These are phyloP conservation scores for Blastobasis adustella DNA, from an alignment of 2,888 invertebrate genomes.

Conservation along the genomic window DNA sequence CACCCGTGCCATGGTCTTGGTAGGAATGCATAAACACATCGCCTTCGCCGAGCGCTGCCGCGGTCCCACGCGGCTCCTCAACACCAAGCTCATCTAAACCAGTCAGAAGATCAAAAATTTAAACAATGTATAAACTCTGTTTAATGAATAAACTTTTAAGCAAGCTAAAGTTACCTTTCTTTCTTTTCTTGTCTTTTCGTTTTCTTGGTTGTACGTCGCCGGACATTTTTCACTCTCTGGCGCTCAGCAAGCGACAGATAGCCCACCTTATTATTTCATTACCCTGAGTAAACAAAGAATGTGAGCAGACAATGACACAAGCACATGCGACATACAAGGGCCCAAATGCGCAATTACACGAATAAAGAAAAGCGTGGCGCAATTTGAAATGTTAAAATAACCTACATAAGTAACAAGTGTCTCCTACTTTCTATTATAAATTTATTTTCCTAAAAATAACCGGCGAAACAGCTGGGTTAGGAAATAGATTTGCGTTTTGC, in stretches of 20 bases:
- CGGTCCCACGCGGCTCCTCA: constrained; percentile 63
- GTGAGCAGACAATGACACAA: constrained; percentile 38
- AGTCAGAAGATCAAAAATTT: background rate
- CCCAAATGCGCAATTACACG: constrained; percentile 63
- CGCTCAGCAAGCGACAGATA: constrained; percentile 58
- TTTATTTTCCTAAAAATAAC: constrained; percentile 75
- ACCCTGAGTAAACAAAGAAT: constrained; percentile 64
- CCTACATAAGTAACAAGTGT: constrained; percentile 49
- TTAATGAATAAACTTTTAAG: background rate
- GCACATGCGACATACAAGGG: constrained; percentile 32
- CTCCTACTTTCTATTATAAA: constrained; percentile 60
- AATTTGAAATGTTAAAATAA: constrained; percentile 67
- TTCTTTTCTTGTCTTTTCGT: constrained; percentile 88
- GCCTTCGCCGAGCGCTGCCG: constrained; percentile 72
- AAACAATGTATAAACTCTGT: background rate
- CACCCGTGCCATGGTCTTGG: constrained; percentile 84
- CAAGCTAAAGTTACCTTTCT: constrained; percentile 78
- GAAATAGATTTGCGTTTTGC: no score
- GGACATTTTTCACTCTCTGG: constrained; percentile 80
- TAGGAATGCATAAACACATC: constrained; percentile 86
- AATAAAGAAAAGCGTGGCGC: constrained; percentile 49
- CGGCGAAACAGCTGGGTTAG: constrained; percentile 63
- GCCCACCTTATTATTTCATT: constrained; percentile 64
- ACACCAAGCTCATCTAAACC: constrained; percentile 64
- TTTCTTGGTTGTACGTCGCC: constrained; percentile 91